These are phyloP conservation scores for Perithous albicinctus DNA, from an alignment of 2,888 invertebrate genomes.

Conservation along the genomic window DNA sequence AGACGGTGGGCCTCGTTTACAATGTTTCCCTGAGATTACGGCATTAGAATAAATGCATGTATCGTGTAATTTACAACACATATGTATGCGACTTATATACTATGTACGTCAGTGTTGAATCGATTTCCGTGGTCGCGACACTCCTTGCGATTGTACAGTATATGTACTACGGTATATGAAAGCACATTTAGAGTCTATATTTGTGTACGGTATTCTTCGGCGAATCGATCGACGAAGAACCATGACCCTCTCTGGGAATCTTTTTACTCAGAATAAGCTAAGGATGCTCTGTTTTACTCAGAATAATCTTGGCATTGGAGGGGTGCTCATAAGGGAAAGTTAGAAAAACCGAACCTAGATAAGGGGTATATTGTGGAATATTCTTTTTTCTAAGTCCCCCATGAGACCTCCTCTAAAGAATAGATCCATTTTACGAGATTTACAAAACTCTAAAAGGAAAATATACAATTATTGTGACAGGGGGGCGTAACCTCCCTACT, in stretches of 20 bases:
- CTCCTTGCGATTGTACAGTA: not conserved
- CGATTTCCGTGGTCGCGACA: conserved; percentile 44
- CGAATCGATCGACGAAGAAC: not conserved
- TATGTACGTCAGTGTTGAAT: conserved; percentile 6
- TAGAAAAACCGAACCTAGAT: no score
- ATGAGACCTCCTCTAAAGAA: no score
- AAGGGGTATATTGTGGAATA: no score
- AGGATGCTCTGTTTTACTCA: no score
- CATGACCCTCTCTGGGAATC: not conserved
- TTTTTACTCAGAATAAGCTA: no score
- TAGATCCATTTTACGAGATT: no score
- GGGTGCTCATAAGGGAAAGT: no score
- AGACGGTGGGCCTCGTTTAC: not conserved
- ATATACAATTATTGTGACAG: no score
- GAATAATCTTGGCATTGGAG: no score
- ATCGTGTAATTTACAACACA: conserved; percentile 18
- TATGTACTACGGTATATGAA: conserved; percentile 9
- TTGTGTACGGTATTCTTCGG: not conserved
- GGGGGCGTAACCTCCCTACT: no score
- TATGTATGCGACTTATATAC: conserved; percentile 9
- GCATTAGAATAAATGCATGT: conserved; percentile 16
- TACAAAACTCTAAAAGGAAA: no score
- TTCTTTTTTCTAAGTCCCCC: no score
- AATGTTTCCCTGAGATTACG: not conserved
- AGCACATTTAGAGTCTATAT: conserved; percentile 15